Evolutionary conservation across 2,888 invertebrate species (phyloP), one percentile per base, ranked within the genome.

Genomic region (Chymomyza procnemis): DNA sequence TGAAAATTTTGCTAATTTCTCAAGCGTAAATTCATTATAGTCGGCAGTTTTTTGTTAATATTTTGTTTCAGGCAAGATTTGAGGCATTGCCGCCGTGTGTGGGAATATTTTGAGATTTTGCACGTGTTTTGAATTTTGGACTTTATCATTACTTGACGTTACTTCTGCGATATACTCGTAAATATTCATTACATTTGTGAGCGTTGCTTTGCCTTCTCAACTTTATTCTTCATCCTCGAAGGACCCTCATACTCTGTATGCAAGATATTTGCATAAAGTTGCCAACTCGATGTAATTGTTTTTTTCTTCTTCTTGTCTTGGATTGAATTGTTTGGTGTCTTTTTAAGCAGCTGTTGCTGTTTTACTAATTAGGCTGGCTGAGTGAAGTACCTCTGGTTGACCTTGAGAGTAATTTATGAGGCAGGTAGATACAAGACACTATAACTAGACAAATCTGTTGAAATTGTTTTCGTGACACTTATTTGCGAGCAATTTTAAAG

Each of bases 101-200:
- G 83, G 76, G 83, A 83, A 83, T 64, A 78, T 85, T 79, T 76
- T 55, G 78, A 81, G 75, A 78, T 81, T 85, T 81, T 63, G 83
- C 83, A 83, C 81, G 78, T 83, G 83, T 73, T 80, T 60, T 65
- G 69, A 69, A 73, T 69, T 69, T 54, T 69, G 74, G 61, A 59
- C 67, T 61, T 61, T 72, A 41, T 12, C 34, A 12, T 41, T 26
- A 26, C n/a, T n/a, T 26, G 26, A 8, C 26, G 26, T 26, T 6
- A 26, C 6, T 26, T 26, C 26, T 26, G 9, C 12, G 34, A 18
- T 18, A 18, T 50, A 8, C 21, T 54, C 80, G 80, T 82, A 83
- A 85, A 85, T 85, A 85, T 85, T 83, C 84, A 83, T 81, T 75
- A 79, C 74, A 41, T 41, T 41, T 12, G 34, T 41, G 12, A 41